A percentile compares a stretch with the other conserved stretches of the same genome.
phyloP scores from a whole-genome alignment of 2,113 vertebrate species.

The Agapornis roseicollis region DNA sequence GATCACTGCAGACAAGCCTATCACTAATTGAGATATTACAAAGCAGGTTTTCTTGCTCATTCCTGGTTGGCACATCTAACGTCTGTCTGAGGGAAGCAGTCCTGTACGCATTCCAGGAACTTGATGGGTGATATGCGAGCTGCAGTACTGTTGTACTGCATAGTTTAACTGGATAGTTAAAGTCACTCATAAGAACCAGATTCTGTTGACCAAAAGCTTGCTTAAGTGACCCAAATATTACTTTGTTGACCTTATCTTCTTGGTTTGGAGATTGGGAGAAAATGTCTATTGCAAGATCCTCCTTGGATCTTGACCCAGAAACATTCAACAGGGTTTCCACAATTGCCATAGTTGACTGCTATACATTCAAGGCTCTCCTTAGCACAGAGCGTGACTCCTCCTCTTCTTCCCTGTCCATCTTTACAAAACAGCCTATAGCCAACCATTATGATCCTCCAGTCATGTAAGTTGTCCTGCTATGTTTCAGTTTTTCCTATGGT shows the following conservation, averaged over 20 bases:
- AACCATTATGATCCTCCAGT: neutral
- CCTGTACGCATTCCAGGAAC: neutral
- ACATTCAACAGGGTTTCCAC: neutral
- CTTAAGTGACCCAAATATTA: neutral
- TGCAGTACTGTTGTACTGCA: neutral
- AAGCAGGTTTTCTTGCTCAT: neutral
- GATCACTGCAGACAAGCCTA: neutral
- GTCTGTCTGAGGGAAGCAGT: neutral
- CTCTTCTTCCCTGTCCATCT: neutral
- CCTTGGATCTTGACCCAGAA: neutral
- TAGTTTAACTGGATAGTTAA: neutral
- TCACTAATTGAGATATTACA: neutral
- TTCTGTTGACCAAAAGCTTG: neutral
- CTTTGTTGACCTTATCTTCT: neutral
- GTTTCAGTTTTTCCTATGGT: neutral
- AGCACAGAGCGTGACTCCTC: too few relatives aligned
- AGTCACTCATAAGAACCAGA: neutral
- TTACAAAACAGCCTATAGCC: neutral
- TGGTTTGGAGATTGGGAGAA: neutral
- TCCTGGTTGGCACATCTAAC: neutral
- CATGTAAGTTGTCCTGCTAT: neutral
- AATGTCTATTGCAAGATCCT: neutral
- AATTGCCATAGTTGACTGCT: neutral
- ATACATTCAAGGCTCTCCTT: neutral
- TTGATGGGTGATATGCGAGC: neutral